Evolutionary conservation across 2,797 vertebrate genomes (phyloP).

Genomic region (Protonibea diacanthus): DNA sequence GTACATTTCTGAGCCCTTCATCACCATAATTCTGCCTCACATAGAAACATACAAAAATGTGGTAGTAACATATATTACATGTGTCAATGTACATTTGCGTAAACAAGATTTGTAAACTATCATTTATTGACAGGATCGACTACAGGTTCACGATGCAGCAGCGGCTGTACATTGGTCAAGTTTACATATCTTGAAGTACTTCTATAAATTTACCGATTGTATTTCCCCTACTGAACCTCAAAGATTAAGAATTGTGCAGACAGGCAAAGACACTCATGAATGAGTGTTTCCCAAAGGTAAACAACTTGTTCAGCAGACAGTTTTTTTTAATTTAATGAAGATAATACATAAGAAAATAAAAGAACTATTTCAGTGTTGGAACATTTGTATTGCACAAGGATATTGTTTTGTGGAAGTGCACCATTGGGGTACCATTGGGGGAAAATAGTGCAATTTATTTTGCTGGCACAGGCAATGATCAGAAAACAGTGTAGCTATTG

Average conservation of each 20-base stretch:
- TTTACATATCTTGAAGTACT: constrained; percentile 34
- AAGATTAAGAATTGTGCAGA: not conserved
- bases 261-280: constrained; percentile 8
- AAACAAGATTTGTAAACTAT: constrained; percentile 52
- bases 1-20: constrained; percentile 21
- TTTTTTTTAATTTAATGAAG: not conserved
- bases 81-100: constrained; percentile 36
- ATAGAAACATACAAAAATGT: constrained; percentile 12
- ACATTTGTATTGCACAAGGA: constrained; percentile 23
- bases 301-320: not conserved
- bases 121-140: constrained; percentile 32
- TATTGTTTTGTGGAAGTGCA: constrained; percentile 34
- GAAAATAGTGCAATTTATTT: constrained; percentile 46
- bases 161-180: constrained; percentile 35
- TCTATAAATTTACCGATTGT: not conserved
- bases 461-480: constrained; percentile 54
- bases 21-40: constrained; percentile 10
- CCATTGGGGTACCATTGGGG: not conserved
- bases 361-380: not conserved
- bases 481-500: constrained; percentile 91
- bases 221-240: constrained; percentile 7
- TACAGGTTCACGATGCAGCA: constrained; percentile 29
- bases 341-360: constrained; percentile 19
- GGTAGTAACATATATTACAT: constrained; percentile 36
- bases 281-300: constrained; percentile 23